phyloP scores from a whole-genome alignment of 2,888 invertebrate genomes.

The Lacanobia oleracea region DNA sequence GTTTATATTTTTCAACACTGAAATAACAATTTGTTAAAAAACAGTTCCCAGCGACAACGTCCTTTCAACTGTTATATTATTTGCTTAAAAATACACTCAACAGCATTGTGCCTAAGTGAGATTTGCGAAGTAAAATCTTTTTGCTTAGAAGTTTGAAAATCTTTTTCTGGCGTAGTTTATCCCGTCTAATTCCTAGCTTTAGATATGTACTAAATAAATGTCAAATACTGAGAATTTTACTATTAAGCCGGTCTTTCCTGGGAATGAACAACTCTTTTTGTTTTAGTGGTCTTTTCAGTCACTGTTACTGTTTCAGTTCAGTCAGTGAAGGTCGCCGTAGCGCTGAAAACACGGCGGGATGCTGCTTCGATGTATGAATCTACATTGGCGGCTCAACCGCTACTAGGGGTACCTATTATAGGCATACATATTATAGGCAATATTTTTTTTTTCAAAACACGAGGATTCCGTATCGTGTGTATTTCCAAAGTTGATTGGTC shows the following conservation, averaged over 20 bases:
- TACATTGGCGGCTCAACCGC: constrained; percentile 1
- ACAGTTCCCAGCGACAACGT: background rate
- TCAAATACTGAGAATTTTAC: constrained; percentile 37
- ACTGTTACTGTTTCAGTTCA: constrained; percentile 23
- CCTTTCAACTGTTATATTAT: constrained; percentile 30
- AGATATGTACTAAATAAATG: constrained; percentile 46
- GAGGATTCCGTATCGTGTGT: too few species aligned
- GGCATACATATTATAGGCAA: too few species aligned
- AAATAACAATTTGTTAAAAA: constrained; percentile 16
- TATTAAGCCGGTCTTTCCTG: constrained; percentile 39
- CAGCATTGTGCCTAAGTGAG: constrained; percentile 13
- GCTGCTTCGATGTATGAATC: constrained; percentile 12
- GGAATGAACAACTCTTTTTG: constrained; percentile 52
- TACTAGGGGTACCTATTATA: too few species aligned
- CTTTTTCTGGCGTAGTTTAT: constrained; percentile 35
- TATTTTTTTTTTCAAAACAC: too few species aligned
- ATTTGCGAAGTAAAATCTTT: constrained; percentile 29
- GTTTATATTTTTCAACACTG: background rate
- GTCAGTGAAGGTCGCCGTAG: constrained; percentile 11
- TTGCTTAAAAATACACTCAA: constrained; percentile 15
- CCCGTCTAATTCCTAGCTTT: constrained; percentile 43
- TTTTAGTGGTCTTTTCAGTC: constrained; percentile 13
- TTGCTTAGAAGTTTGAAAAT: constrained; percentile 16
- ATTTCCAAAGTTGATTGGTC: too few species aligned
- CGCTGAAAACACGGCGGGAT: background rate